Evolutionary conservation across 53 echinoderm and acorn worm genomes (phyloP), one percentile per base, ranked within the genome.

Genomic region (Apostichopus leukothele): DNA sequence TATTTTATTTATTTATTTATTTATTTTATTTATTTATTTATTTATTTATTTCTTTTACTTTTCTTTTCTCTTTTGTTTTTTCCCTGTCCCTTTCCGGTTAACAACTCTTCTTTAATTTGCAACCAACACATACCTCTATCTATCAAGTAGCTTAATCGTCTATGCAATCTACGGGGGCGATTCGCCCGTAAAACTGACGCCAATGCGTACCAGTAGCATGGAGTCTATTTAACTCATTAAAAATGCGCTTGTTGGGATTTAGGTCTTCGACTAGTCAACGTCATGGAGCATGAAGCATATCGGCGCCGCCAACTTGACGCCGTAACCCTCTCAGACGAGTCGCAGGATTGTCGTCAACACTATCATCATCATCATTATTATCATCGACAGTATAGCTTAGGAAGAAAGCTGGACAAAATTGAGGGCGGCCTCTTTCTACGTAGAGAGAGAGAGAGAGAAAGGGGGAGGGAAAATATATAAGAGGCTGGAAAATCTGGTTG

Each of bases 161-260:
- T 16, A 19, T 71, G 13, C 16, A 14, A n/a, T 71, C 71, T 71
- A 71, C 71, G 71, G 71, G 71, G 71, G 71, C 71, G 71, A 71
- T 13, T 71, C 71, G 71, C 71, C 71, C 16, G 71, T 71, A 71
- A 39, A 71, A 19, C 71, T 71, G 71, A 71, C 71, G 71, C 71
- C 71, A 71, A 16, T n/a, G 71, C 20, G 13, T 16, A 71, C 71
- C 71, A 71, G 71, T 71, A 71, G 71, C 71, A n/a, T 71, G 6
- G 71, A 18, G 71, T 71, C 14, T 71, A 71, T 71, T 71, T 19
- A 71, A 71, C 71, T 71, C 71, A 71, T 71, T 71, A 71, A 71
- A 71, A 71, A 71, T 71, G 18, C 71, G 71, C 71, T 71, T 71
- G 71, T 71, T 71, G 71, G 71, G 71, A 71, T 71, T 71, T 71